Percentiles rank a stretch among this genome's conserved stretches.
phyloP scores from a whole-genome alignment of 2,797 vertebrate species.

The Sebastes cheni region DNA sequence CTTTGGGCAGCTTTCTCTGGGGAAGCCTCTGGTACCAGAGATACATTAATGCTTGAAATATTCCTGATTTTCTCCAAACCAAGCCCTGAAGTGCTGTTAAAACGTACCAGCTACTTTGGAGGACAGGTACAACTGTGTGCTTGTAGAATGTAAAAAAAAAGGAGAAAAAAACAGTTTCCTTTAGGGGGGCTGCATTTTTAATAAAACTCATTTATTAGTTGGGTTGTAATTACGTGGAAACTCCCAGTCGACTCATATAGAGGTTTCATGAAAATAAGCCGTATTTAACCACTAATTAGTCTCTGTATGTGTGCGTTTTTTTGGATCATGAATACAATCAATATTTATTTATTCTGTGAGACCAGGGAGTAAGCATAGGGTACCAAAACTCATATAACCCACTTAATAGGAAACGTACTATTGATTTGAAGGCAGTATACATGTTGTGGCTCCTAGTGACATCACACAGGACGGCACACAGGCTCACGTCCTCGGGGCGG shows the following conservation, averaged over 20 bases:
- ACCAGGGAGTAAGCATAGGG: background rate
- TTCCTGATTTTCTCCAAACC: slow-evolving; percentile 23
- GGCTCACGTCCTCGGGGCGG: slow-evolving; percentile 10
- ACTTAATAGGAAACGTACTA: too few species aligned
- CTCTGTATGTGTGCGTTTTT: background rate
- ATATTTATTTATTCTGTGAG: slow-evolving; percentile 2
- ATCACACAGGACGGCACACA: background rate
- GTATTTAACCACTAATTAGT: slow-evolving; percentile 18
- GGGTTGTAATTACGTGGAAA: slow-evolving; percentile 25
- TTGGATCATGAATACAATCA: background rate
- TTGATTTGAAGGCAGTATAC: background rate
- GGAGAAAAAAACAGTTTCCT: background rate
- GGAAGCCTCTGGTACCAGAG: slow-evolving; percentile 11
- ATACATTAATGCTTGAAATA: slow-evolving; percentile 44
- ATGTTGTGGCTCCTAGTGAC: background rate
- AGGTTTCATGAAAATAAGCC: slow-evolving; percentile 23
- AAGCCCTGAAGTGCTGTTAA: slow-evolving; percentile 13
- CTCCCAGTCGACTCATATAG: background rate
- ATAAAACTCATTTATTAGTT: slow-evolving; percentile 21
- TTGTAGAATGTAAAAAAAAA: background rate
- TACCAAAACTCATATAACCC: background rate
- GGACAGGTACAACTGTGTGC: background rate
- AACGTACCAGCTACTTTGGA: background rate
- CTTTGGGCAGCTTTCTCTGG: slow-evolving; percentile 25
- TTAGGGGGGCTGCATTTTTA: slow-evolving; percentile 1